Conservation (phyloP, 2,797 vertebrate genomes). For the Lepus oiostolus region DNA sequence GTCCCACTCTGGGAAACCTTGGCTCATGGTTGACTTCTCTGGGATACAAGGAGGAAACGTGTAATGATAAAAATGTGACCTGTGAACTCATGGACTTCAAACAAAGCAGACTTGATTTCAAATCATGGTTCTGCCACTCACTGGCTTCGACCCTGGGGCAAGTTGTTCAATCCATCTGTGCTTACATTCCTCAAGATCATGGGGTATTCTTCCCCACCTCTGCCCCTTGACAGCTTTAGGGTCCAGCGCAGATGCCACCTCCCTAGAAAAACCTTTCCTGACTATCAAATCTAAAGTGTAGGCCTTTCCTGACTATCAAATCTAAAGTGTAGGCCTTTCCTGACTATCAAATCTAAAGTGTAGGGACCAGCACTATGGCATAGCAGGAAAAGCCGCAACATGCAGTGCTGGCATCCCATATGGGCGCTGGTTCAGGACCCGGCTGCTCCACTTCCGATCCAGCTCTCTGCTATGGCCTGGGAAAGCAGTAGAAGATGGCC, state of each 20-base stretch:
- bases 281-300: neutral
- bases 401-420: no score
- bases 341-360: no score
- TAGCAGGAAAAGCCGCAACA: no score
- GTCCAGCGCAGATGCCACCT: neutral
- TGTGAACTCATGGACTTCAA: neutral
- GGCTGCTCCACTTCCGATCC: no score
- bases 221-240: neutral
- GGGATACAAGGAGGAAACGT: neutral
- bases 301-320: no score
- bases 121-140: neutral
- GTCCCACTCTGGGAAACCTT: neutral
- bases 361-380: no score
- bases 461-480: no score
- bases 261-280: neutral
- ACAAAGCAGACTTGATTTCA: conserved; percentile 12
- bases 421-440: no score
- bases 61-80: neutral
- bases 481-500: no score
- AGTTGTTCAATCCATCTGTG: neutral
- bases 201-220: neutral
- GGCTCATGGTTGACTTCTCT: neutral
- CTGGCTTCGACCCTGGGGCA: neutral
- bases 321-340: no score
- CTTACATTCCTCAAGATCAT: neutral